Percentiles rank a stretch among this genome's conserved stretches.
phyloP scores from a whole-genome alignment of 2,797 vertebrate genomes.

The Acropternis orthonyx region DNA sequence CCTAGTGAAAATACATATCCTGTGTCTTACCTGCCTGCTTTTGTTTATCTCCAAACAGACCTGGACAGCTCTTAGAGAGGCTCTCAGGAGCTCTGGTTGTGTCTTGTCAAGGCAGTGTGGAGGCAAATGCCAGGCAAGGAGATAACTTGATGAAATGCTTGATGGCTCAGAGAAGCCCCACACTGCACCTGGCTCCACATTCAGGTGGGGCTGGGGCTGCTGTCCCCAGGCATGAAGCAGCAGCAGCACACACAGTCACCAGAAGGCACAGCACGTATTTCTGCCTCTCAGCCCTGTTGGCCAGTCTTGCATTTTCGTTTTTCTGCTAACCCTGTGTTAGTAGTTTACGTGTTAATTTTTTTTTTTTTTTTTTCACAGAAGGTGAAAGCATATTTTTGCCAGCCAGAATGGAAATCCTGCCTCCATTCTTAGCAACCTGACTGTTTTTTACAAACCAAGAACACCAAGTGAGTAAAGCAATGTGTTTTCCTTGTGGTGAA shows the following conservation, averaged over 20 bases:
- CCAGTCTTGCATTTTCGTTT: not conserved
- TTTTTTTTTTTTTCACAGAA: not conserved
- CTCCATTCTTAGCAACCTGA: conserved; percentile 2
- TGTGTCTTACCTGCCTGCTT: not conserved
- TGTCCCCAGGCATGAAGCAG: not conserved
- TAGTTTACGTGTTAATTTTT: not conserved
- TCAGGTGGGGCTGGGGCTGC: not conserved
- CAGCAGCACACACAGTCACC: not conserved
- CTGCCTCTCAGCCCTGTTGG: not conserved
- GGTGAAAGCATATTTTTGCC: not conserved
- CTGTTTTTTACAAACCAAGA: not conserved
- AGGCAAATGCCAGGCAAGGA: not conserved
- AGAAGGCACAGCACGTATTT: not conserved
- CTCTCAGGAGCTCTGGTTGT: not conserved
- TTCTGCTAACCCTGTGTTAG: too few relatives aligned
- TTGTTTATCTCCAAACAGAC: not conserved
- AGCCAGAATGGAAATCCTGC: not conserved
- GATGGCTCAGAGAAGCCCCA: not conserved
- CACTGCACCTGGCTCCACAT: not conserved
- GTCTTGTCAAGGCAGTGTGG: not conserved
- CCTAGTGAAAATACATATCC: not conserved
- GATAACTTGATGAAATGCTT: not conserved
- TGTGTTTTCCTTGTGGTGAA: conserved; percentile 66
- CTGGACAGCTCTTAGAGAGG: not conserved
- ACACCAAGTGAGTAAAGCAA: conserved; percentile 19